These are phyloP conservation scores for Notarius lentiginosus DNA, from an alignment of 2,113 vertebrate genomes.

Conservation along the genomic window DNA sequence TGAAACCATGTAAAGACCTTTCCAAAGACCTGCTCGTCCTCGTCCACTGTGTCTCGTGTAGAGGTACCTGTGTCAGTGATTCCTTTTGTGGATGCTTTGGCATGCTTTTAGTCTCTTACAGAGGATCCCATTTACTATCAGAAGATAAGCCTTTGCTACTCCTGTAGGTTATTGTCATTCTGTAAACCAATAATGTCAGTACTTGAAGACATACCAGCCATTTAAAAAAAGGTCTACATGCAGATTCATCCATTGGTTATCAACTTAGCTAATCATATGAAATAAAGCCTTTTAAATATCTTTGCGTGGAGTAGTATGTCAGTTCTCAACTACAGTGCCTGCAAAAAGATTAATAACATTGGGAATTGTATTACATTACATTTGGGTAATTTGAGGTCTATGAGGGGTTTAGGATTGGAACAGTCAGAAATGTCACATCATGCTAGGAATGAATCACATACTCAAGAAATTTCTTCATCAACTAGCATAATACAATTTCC, in stretches of 20 bases:
- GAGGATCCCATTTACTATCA: conserved; percentile 61
- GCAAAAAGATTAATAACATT: not conserved
- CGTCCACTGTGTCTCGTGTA: conserved; percentile 59
- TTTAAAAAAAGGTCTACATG: conserved; percentile 58
- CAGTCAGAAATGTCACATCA: not conserved
- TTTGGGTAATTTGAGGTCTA: not conserved
- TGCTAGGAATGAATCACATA: not conserved
- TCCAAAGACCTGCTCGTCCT: conserved; percentile 56
- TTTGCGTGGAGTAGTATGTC: conserved; percentile 57
- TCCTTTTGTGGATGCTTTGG: conserved; percentile 71
- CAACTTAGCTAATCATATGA: conserved; percentile 63
- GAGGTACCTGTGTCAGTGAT: conserved; percentile 64
- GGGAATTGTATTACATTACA: not conserved
- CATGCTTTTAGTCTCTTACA: conserved; percentile 63
- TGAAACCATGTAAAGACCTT: conserved; percentile 40
- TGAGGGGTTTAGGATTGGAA: not conserved
- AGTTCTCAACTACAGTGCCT: not conserved
- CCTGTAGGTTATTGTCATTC: conserved; percentile 61
- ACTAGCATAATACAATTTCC: not conserved
- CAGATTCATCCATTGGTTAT: conserved; percentile 66
- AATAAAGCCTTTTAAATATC: conserved; percentile 76
- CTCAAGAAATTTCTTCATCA: not conserved
- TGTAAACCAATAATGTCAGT: conserved; percentile 60
- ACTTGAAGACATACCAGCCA: conserved; percentile 60
- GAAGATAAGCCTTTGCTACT: conserved; percentile 51